These are phyloP conservation scores for Argentina silus DNA, from an alignment of 2,797 vertebrate species.

Conservation along the genomic window DNA sequence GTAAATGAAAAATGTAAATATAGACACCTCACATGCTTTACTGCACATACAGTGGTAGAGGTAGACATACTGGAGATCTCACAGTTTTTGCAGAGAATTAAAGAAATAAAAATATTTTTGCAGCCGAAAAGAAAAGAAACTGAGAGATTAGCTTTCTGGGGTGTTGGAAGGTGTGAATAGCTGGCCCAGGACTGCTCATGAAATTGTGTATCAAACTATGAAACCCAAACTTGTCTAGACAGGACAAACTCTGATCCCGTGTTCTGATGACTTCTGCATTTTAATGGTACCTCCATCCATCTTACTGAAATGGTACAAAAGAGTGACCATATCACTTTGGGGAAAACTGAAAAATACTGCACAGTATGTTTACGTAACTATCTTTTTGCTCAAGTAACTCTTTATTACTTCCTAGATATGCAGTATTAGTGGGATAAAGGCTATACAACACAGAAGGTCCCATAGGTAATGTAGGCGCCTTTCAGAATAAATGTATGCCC, in stretches of 20 bases:
- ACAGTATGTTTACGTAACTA: conserved; percentile 30
- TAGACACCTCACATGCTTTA: neutral
- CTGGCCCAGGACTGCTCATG: conserved; percentile 46
- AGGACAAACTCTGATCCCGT: conserved; percentile 48
- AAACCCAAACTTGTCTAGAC: conserved; percentile 59
- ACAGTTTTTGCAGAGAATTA: too few relatives aligned
- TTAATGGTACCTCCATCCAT: conserved; percentile 36
- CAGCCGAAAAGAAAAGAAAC: neutral
- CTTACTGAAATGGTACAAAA: conserved; percentile 36
- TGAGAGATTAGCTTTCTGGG: neutral
- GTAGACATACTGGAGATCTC: too few relatives aligned
- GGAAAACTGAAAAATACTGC: conserved; percentile 28
- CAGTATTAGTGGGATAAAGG: conserved; percentile 30
- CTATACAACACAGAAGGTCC: neutral
- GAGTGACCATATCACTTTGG: conserved; percentile 51
- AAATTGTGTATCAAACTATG: conserved; percentile 58
- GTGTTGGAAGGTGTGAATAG: conserved; percentile 47
- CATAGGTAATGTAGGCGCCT: too few relatives aligned
- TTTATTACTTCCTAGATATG: conserved; percentile 32
- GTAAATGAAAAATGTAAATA: too few relatives aligned
- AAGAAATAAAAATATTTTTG: neutral
- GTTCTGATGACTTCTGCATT: conserved; percentile 47
- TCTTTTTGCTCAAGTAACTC: conserved; percentile 50
- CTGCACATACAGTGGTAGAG: neutral
- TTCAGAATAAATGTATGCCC: neutral